Conservation (phyloP, 2,888 invertebrate species). For the Philhelius pedissequus region DNA sequence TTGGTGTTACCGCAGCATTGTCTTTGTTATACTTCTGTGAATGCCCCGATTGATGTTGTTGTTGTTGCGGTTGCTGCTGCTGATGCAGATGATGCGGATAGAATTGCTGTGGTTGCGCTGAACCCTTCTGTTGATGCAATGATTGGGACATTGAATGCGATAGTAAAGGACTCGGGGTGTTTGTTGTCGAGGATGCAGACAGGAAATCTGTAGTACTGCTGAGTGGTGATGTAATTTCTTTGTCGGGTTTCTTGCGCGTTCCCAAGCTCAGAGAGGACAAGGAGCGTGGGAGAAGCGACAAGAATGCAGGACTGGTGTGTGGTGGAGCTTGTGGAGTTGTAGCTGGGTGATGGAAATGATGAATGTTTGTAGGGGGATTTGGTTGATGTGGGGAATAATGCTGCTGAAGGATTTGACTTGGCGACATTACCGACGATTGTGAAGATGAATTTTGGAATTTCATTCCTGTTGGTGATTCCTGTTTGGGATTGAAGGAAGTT, state of each 20-base stretch:
- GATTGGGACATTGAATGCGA: slow-evolving; percentile 73
- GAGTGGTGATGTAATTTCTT: slow-evolving; percentile 76
- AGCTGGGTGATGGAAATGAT: slow-evolving; percentile 72
- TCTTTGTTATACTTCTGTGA: slow-evolving; percentile 73
- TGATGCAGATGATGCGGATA: slow-evolving; percentile 68
- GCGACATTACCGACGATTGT: slow-evolving; percentile 73
- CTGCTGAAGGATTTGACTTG: slow-evolving; percentile 74
- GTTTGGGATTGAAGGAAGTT: slow-evolving; percentile 69
- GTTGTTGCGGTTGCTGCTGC: slow-evolving; percentile 70
- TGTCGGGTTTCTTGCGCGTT: slow-evolving; percentile 78
- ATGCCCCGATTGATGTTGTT: slow-evolving; percentile 70
- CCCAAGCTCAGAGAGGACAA: slow-evolving; percentile 79
- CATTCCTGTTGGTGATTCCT: slow-evolving; percentile 75
- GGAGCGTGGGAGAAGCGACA: slow-evolving; percentile 79
- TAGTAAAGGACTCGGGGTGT: slow-evolving; percentile 73
- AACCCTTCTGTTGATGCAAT: slow-evolving; percentile 78
- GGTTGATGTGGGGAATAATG: slow-evolving; percentile 72
- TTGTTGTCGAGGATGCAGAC: slow-evolving; percentile 63
- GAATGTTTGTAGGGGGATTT: slow-evolving; percentile 71
- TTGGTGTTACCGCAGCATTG: slow-evolving; percentile 69
- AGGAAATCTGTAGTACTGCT: slow-evolving; percentile 75
- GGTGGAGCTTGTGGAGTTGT: slow-evolving; percentile 74
- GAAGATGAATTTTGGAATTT: slow-evolving; percentile 71
- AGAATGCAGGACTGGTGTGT: slow-evolving; percentile 77
- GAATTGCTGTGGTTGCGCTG: slow-evolving; percentile 69